Conservation (phyloP, 1,140 invertebrate species). For the Battus philenor region DNA sequence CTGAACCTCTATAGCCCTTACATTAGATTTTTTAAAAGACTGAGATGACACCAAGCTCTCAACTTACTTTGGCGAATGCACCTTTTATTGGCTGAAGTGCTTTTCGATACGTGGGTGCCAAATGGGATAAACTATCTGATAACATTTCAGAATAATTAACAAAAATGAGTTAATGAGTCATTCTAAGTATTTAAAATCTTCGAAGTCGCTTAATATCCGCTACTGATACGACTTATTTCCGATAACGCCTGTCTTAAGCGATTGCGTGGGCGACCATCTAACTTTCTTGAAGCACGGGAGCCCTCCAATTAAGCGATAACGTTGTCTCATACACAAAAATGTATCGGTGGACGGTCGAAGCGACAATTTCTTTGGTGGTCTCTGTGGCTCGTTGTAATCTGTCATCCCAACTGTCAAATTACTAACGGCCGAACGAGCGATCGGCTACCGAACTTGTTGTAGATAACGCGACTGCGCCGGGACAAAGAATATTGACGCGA, state of each 20-base stretch:
- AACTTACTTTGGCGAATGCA: too few species aligned
- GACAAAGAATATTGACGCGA: slow-evolving; percentile 37
- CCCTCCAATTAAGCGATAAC: slow-evolving; percentile 54
- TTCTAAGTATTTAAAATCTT: too few species aligned
- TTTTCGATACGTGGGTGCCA: too few species aligned
- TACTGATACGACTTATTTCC: slow-evolving; percentile 1
- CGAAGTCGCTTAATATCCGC: too few species aligned
- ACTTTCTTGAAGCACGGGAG: slow-evolving; percentile 32
- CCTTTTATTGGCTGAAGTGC: too few species aligned
- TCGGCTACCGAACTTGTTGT: slow-evolving; percentile 70
- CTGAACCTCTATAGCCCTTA: too few species aligned
- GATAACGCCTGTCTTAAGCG: background rate
- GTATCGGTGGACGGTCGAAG: slow-evolving; percentile 42
- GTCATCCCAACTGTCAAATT: slow-evolving; percentile 74
- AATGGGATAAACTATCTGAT: too few species aligned
- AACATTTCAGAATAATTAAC: too few species aligned
- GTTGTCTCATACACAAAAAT: slow-evolving; percentile 66
- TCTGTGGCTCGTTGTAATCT: slow-evolving; percentile 55
- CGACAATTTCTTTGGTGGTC: slow-evolving; percentile 66
- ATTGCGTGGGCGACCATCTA: slow-evolving; percentile 12
- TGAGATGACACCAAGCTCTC: too few species aligned
- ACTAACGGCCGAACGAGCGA: slow-evolving; percentile 69
- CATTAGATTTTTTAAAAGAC: too few species aligned
- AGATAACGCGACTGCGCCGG: slow-evolving; percentile 55
- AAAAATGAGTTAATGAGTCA: too few species aligned